Percentiles rank a stretch among this genome's conserved stretches.
phyloP scores from a whole-genome alignment of 2,888 invertebrate genomes.

The Rhorus exstirpatorius region DNA sequence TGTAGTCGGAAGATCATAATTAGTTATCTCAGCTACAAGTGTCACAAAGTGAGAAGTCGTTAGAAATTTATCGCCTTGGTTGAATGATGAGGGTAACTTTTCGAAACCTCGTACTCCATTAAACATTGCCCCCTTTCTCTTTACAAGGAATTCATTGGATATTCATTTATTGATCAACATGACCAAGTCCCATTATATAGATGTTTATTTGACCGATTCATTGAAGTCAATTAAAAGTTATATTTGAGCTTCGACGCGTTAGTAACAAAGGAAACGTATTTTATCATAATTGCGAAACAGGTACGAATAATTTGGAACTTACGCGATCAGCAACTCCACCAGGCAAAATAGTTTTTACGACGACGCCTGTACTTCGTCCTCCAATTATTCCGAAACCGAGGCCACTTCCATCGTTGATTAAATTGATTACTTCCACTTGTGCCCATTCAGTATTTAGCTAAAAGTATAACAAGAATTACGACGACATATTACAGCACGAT shows the following conservation, averaged over 20 bases:
- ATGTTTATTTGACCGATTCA: not conserved
- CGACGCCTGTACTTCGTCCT: slow-evolving; percentile 98
- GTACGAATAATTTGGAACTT: slow-evolving; percentile 86
- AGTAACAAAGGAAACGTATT: not conserved
- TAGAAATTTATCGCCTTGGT: too few relatives aligned
- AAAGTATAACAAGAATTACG: slow-evolving; percentile 77
- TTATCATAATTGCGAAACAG: too few relatives aligned
- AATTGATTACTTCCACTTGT: slow-evolving; percentile 99
- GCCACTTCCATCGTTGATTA: slow-evolving; percentile 99
- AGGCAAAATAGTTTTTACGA: slow-evolving; percentile 98
- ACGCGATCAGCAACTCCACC: slow-evolving; percentile 99
- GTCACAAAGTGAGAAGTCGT: too few relatives aligned
- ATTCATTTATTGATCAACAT: not conserved
- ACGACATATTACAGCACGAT: too few relatives aligned
- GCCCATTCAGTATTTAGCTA: slow-evolving; percentile 99
- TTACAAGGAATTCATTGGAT: too few relatives aligned
- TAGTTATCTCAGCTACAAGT: too few relatives aligned
- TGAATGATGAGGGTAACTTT: too few relatives aligned
- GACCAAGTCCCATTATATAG: not conserved
- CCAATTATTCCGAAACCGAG: slow-evolving; percentile 99
- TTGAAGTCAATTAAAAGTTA: not conserved
- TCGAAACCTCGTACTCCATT: too few relatives aligned
- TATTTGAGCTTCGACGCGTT: not conserved
- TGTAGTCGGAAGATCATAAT: too few relatives aligned
- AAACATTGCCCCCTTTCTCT: too few relatives aligned